These are phyloP conservation scores for Eubasilissa splendida DNA, from an alignment of 2,888 invertebrate genomes.

Conservation along the genomic window DNA sequence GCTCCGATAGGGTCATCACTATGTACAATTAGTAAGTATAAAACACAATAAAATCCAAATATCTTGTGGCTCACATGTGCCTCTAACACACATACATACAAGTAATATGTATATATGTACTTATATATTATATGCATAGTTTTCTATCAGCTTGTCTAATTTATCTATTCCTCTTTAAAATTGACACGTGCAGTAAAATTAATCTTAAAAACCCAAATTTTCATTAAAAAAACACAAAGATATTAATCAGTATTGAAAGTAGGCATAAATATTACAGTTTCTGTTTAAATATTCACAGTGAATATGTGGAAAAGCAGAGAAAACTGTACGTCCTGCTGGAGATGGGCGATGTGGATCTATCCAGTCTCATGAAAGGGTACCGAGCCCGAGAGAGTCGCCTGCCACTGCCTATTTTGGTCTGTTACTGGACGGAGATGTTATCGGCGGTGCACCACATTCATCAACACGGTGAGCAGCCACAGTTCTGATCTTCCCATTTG, in stretches of 20 bases:
- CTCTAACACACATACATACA: too few relatives aligned
- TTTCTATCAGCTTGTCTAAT: too few relatives aligned
- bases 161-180: too few relatives aligned
- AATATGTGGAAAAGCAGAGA: constrained; percentile 76
- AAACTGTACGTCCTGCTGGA: constrained; percentile 92
- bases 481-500: too few relatives aligned
- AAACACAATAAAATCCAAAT: background rate
- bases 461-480: constrained; percentile 76
- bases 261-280: background rate
- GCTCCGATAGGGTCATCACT: constrained; percentile 85
- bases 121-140: too few relatives aligned
- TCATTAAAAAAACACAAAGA: background rate
- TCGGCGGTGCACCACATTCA: constrained; percentile 93
- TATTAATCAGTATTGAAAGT: background rate
- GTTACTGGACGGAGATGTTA: constrained; percentile 96
- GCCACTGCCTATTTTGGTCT: constrained; percentile 84
- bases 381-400: constrained; percentile 70
- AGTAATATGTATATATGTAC: too few relatives aligned
- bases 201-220: background rate
- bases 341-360: constrained; percentile 92
- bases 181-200: background rate
- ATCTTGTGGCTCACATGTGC: too few relatives aligned
- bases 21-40: constrained; percentile 89
- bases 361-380: constrained; percentile 79
- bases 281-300: constrained; percentile 70